phyloP scores from a whole-genome alignment of 2,113 vertebrate species.

The Choloepus hoffmanni region DNA sequence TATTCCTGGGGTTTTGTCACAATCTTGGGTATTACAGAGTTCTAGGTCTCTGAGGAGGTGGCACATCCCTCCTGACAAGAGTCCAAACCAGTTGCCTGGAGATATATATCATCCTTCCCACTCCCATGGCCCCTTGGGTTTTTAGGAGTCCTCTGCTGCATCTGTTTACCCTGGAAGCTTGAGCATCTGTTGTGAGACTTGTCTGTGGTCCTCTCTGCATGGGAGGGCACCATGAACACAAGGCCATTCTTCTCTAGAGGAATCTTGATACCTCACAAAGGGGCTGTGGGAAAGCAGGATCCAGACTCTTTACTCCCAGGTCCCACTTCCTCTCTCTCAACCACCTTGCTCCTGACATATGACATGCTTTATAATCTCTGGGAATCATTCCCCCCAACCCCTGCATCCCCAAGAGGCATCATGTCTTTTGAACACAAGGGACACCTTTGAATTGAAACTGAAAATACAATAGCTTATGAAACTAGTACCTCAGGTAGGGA shows the following conservation, averaged over 20 bases:
- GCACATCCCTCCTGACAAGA: background rate
- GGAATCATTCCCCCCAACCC: background rate
- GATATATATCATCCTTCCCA: background rate
- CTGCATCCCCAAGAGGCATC: background rate
- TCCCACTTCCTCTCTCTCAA: background rate
- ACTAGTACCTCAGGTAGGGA: background rate
- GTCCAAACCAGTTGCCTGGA: background rate
- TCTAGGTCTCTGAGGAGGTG: background rate
- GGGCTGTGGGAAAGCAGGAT: background rate
- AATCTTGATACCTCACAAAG: background rate
- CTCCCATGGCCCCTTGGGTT: background rate
- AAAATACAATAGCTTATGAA: background rate
- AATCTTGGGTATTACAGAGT: background rate
- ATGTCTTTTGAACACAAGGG: background rate
- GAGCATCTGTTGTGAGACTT: background rate
- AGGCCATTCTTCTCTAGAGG: background rate
- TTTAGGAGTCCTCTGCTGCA: background rate
- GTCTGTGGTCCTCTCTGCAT: background rate
- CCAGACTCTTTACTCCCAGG: background rate
- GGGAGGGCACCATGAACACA: background rate
- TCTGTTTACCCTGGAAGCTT: background rate
- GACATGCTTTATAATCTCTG: background rate
- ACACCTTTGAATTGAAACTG: background rate
- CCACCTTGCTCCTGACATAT: background rate
- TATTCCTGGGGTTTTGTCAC: background rate